phyloP scores from a whole-genome alignment of 2,797 vertebrate species.

The Enteromius paludinosus region DNA sequence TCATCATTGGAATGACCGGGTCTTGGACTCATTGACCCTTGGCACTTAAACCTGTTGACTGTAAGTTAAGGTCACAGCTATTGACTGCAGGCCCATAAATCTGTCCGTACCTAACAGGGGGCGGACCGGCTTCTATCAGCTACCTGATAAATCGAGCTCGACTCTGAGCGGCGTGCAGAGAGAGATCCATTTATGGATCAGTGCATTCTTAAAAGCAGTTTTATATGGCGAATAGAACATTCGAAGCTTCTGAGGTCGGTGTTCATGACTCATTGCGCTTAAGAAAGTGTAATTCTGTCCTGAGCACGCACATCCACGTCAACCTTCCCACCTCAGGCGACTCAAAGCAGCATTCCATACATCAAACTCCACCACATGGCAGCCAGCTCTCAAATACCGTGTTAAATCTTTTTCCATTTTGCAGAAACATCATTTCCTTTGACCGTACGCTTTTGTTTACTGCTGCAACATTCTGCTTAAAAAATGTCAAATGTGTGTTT shows the following conservation, averaged over 20 bases:
- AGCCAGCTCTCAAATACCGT: constrained; percentile 38
- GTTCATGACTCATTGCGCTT: constrained; percentile 11
- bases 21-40: constrained; percentile 49
- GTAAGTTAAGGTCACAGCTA: constrained; percentile 31
- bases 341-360: constrained; percentile 49
- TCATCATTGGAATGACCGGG: not conserved
- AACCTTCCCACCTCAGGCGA: constrained; percentile 51
- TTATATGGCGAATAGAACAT: constrained; percentile 9
- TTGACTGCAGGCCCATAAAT: constrained; percentile 37
- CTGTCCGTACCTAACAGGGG: constrained; percentile 19
- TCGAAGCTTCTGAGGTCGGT: constrained; percentile 35
- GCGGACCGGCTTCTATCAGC: constrained; percentile 13
- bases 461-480: not conserved
- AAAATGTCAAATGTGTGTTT: not conserved
- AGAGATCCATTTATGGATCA: constrained; percentile 27
- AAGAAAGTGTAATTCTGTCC: constrained; percentile 6
- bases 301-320: constrained; percentile 15
- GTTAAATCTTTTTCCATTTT: constrained; percentile 62
- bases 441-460: constrained; percentile 56
- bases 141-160: constrained; percentile 29
- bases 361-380: constrained; percentile 38
- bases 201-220: constrained; percentile 23
- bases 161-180: not conserved
- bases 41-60: constrained; percentile 46
- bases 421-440: constrained; percentile 57